Base-by-base conservation (phyloP, 2,888 invertebrate species). In the Papilio demoleus region DNA sequence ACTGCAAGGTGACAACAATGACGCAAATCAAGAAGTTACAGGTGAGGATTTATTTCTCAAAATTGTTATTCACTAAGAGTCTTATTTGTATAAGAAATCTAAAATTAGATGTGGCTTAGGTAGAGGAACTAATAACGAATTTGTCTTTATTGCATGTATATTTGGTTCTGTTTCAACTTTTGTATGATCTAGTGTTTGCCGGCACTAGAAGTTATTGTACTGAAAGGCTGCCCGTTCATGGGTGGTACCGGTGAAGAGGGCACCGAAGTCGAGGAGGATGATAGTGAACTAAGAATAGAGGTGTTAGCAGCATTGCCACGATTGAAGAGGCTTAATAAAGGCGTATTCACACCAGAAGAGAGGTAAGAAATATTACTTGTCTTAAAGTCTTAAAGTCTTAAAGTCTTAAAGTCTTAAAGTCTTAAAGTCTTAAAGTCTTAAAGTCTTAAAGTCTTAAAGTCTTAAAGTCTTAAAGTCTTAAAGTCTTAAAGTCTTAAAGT, bases 311-410 rank as follows among this genome's bases (percentile, higher is more conserved):
- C 93, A 4, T 76, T 95, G 63, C 93, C 93, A 0, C 82, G 87
- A 56, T 81, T 95, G 19, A 94, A 90, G 70, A 84, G 94, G 62
- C 83, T 95, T 17, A 94, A 95, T 75, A 95, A 95, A 79, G 79
- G 79, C 5, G 71, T 77, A 0, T 83, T 94, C 2, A 88, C 87
- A 1, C 84, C 88, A 0, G 93, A 94, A 65, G 94, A 94, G 78
- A 86, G 90, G 85, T 93, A 87, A 68, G 73, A 17, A 22, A 22
- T n/a, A 22, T 3, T 38, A 38, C 14, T 40, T n/a, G 5, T 40
- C 4, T n/a, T 40, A 40, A 40, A 17, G 6, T 17, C 31, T 4
- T 31, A 31, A n/a, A n/a, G n/a, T n/a, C n/a, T n/a, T n/a, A n/a
- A n/a, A n/a, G 5, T 40, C 4, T n/a, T 40, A 40, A 40, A 17